A percentile compares a stretch with the other conserved stretches of the same genome.
Evolutionary conservation across 2,113 vertebrate genomes (phyloP).

Genomic region (Nipponia nippon): DNA sequence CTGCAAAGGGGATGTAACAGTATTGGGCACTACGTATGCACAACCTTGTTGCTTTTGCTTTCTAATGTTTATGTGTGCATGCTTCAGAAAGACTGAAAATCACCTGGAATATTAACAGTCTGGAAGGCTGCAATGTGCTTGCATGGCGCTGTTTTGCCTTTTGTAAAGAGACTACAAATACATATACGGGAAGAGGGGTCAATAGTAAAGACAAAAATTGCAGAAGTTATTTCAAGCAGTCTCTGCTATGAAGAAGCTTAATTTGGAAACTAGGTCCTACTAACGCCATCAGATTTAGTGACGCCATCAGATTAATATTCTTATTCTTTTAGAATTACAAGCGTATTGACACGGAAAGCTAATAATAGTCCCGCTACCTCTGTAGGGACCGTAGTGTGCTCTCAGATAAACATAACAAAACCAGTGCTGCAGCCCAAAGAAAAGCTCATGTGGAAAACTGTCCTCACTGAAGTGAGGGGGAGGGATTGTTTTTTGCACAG

Average conservation of each 20-base stretch:
- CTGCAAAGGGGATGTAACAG: not conserved
- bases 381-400: not conserved
- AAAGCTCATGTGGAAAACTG: not conserved
- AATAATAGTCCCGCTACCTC: not conserved
- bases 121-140: not conserved
- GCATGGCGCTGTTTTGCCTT: not conserved
- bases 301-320: not conserved
- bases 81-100: not conserved
- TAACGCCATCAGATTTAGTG: not conserved
- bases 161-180: not conserved
- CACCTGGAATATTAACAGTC: not conserved
- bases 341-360: not conserved
- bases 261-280: not conserved
- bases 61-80: not conserved
- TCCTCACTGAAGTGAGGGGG: not conserved
- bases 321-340: not conserved
- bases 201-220: not conserved
- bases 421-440: not conserved
- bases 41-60: not conserved
- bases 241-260: not conserved
- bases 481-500: not conserved
- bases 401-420: not conserved
- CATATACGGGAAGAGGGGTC: not conserved
- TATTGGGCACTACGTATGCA: fast-evolving
- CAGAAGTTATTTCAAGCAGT: not conserved